Percentiles rank a stretch among this genome's conserved stretches.
Evolutionary conservation across 2,888 invertebrate species (phyloP).

Genomic region (Phytoseiulus persimilis): DNA sequence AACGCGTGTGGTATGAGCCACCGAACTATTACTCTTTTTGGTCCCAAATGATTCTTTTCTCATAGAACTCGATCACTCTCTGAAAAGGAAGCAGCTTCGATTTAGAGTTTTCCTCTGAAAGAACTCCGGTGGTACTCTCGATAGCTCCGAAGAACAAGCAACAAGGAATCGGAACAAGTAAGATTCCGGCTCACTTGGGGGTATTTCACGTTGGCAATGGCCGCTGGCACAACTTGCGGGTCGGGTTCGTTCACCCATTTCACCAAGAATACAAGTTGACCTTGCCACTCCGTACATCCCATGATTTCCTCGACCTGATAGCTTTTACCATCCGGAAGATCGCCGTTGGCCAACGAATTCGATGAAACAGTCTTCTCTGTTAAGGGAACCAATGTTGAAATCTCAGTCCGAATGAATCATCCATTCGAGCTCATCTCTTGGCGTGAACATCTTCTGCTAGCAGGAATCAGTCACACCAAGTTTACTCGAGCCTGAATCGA

Average conservation of each 20-base stretch:
- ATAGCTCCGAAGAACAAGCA: neutral
- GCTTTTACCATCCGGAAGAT: neutral
- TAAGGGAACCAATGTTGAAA: neutral
- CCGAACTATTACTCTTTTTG: neutral
- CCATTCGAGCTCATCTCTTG: no score
- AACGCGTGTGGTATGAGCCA: no score
- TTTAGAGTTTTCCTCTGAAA: neutral
- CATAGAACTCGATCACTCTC: conserved; percentile 35
- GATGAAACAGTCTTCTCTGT: neutral
- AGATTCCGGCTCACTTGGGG: neutral
- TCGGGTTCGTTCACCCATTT: conserved; percentile 14
- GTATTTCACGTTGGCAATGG: conserved; percentile 14
- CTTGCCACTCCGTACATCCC: conserved; percentile 6
- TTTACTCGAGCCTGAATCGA: no score
- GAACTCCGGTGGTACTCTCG: neutral
- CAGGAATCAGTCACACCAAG: no score
- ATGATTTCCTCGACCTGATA: conserved; percentile 15
- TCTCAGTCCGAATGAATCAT: no score
- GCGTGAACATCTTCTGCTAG: no score
- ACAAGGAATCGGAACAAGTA: neutral
- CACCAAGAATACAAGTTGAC: conserved; percentile 12
- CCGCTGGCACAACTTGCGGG: conserved; percentile 28
- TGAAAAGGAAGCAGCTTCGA: neutral
- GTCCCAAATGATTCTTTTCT: conserved; percentile 23
- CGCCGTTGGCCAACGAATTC: neutral